phyloP scores from a whole-genome alignment of 2,797 vertebrate species.

The Phrynocephalus vlangalii region DNA sequence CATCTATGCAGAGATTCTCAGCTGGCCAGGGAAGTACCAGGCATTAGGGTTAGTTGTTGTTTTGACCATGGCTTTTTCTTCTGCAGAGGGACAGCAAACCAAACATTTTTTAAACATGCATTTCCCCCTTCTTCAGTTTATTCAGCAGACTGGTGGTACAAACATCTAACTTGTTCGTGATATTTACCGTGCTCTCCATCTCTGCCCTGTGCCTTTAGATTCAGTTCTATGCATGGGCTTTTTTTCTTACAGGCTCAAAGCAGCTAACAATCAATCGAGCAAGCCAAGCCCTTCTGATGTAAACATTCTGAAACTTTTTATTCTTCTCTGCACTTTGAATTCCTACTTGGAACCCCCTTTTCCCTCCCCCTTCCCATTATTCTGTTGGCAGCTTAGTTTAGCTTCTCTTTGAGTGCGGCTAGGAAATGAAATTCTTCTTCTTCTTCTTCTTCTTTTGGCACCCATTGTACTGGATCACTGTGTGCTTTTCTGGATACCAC shows the following conservation, averaged over 20 bases:
- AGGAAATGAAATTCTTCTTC: background rate
- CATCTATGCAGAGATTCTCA: background rate
- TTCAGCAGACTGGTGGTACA: background rate
- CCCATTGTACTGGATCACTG: background rate
- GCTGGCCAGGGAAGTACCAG: background rate
- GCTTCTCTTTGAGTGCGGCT: background rate
- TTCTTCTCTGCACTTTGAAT: background rate
- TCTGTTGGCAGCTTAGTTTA: background rate
- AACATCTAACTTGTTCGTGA: background rate
- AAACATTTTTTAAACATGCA: too few species aligned
- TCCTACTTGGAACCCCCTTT: too few species aligned
- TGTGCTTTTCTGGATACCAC: background rate
- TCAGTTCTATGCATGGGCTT: background rate
- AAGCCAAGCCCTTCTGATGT: background rate
- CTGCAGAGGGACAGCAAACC: background rate
- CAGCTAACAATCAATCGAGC: background rate
- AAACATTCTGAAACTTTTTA: background rate
- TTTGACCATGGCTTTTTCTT: background rate
- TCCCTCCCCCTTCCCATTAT: background rate
- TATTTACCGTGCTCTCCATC: accelerated
- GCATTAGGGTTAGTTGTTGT: background rate
- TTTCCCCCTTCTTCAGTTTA: background rate
- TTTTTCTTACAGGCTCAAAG: background rate
- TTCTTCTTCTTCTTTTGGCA: background rate
- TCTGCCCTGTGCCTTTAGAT: background rate